Conservation (phyloP, 2,797 vertebrate species). For the Oryzias dopingdopingensis region DNA sequence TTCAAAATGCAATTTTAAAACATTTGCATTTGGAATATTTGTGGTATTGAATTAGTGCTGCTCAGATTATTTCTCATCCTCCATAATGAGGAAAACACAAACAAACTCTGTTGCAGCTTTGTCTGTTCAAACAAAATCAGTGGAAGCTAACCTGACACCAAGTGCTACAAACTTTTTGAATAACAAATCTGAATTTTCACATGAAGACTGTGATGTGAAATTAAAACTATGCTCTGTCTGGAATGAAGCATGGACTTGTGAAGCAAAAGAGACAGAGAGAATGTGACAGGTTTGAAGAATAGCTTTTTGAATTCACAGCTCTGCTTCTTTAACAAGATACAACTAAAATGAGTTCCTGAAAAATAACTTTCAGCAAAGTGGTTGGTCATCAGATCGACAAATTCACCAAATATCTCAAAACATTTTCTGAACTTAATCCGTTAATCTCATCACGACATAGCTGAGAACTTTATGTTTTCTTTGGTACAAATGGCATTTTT, state of each 20-base stretch:
- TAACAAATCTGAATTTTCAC: too few species aligned
- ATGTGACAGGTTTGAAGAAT: too few species aligned
- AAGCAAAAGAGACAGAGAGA: too few species aligned
- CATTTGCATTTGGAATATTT: constrained; percentile 17
- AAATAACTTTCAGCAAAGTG: constrained; percentile 13
- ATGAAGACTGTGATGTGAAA: too few species aligned
- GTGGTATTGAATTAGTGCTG: constrained; percentile 32
- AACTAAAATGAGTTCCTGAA: constrained; percentile 4
- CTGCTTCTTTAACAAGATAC: neutral
- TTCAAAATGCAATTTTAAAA: constrained; percentile 32
- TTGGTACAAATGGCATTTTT: too few species aligned
- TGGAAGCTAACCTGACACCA: neutral
- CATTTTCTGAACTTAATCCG: constrained; percentile 4
- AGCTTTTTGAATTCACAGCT: too few species aligned
- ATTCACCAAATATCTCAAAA: neutral
- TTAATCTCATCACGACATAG: neutral
- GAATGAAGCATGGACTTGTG: too few species aligned
- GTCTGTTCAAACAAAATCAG: constrained; percentile 9
- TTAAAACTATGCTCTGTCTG: too few species aligned
- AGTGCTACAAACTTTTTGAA: too few species aligned
- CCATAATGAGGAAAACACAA: constrained; percentile 17
- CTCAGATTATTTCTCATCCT: constrained; percentile 19
- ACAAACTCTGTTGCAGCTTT: constrained; percentile 12
- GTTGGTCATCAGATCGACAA: constrained; percentile 10
- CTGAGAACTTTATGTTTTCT: too few species aligned